Evolutionary conservation across 2,797 vertebrate genomes (phyloP), one percentile per base, ranked within the genome.

Genomic region (Liparis tanakae): DNA sequence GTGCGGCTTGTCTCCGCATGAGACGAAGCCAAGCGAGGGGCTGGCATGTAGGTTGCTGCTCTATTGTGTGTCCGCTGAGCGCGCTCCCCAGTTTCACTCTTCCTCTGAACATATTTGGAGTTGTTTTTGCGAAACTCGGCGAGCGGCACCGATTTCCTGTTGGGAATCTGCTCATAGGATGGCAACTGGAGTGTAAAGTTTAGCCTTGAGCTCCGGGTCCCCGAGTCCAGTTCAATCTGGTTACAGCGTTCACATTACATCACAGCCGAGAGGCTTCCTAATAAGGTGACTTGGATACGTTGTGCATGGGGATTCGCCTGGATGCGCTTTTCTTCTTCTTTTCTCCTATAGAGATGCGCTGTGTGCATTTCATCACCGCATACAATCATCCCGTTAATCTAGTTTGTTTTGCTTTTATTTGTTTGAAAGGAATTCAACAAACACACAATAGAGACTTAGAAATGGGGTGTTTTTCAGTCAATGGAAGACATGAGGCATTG

Each of bases 191-290:
- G 92, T 93, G 89, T 96, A 96, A 97, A 96, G 95, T 96, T 96
- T 85, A 94, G 95, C 89, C 86, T 70, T 89, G 82, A 86, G 89
- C 91, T 90, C 89, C 65, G 67, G 88, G 8, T 94, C 92, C 92
- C 93, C 92, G 89, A 69, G 94, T 94, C 95, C 95, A 95, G 95
- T 96, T 97, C 88, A 92, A 94, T 96, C 96, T 96, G 95, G 95
- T 97, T 96, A 60, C 72, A 86, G 88, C 92, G 90, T 80, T 74
- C 92, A 92, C 91, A 92, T 96, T 94, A 96, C 95, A 94, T 97
- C 94, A 95, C 91, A 30, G 61, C 87, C 85, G 84, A 88, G 43
- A 87, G 80, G 88, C 65, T 87, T 91, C 87, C 89, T 90, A 90
- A 92, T 91, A 89, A 91, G 90, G 90, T 83, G 87, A 83, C 79